Evolutionary conservation across 2,888 invertebrate species (phyloP).

Genomic region (Agonum fuliginosum): DNA sequence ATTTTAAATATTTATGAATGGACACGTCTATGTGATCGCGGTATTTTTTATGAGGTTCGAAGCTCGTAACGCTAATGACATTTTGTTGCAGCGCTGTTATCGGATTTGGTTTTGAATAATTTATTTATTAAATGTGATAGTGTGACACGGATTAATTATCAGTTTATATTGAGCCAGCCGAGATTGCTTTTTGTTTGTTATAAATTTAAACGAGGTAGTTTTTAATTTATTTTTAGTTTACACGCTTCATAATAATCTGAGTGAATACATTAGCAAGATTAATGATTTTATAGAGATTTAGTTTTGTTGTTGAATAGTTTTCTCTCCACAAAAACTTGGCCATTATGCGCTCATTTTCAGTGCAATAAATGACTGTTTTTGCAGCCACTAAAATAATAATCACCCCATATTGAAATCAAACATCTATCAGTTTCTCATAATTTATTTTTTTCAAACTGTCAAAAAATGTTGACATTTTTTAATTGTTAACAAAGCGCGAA

Average conservation of each 20-base stretch:
- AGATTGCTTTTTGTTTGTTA: conserved; percentile 40
- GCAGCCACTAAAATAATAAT: too few relatives aligned
- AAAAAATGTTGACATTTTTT: too few relatives aligned
- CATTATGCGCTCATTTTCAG: too few relatives aligned
- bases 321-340: too few relatives aligned
- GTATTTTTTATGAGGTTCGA: conserved; percentile 32
- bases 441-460: too few relatives aligned
- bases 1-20: conserved; percentile 47
- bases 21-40: conserved; percentile 42
- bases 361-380: too few relatives aligned
- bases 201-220: conserved; percentile 5
- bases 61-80: conserved; percentile 38
- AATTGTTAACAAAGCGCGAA: too few relatives aligned
- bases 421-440: too few relatives aligned
- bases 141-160: conserved; percentile 38
- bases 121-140: conserved; percentile 45
- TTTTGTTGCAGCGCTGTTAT: conserved; percentile 38
- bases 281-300: background rate
- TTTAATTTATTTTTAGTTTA: conserved; percentile 32
- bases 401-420: too few relatives aligned
- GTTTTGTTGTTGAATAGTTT: too few relatives aligned
- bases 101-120: conserved; percentile 35
- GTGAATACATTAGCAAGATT: conserved; percentile 29
- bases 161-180: conserved; percentile 21
- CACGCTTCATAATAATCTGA: conserved; percentile 31